Conservation (phyloP, 2,797 vertebrate species). For the Margarornis squamiger region DNA sequence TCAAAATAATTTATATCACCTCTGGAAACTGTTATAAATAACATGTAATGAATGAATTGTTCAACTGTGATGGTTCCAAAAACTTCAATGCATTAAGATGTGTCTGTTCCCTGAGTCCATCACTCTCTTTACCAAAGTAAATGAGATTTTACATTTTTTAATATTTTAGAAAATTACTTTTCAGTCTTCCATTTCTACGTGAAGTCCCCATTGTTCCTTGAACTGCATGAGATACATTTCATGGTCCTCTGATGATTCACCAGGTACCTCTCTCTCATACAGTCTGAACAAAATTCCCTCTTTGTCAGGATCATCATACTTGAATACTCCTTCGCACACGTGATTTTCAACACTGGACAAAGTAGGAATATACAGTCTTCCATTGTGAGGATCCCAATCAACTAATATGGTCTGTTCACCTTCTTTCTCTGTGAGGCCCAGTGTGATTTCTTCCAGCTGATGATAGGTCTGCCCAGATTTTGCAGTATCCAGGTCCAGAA, state of each 20-base stretch:
- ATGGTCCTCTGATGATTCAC: conserved; percentile 30
- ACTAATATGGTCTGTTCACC: conserved; percentile 25
- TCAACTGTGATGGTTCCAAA: neutral
- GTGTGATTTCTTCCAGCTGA: neutral
- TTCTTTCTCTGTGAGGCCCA: neutral
- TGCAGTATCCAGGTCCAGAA: neutral
- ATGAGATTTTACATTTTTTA: neutral
- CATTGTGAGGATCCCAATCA: conserved; percentile 69
- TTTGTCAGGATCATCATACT: neutral
- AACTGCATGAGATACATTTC: conserved; percentile 64
- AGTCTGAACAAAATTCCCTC: conserved; percentile 66
- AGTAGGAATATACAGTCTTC: conserved; percentile 64
- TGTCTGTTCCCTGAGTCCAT: neutral
- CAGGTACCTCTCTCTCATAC: neutral
- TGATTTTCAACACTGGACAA: conserved; percentile 18
- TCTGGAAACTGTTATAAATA: neutral
- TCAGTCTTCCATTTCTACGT: conserved; percentile 71
- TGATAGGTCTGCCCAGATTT: neutral
- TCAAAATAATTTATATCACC: neutral
- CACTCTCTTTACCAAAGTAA: neutral
- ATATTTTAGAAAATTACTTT: neutral
- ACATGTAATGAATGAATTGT: neutral
- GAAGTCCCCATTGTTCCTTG: conserved; percentile 74
- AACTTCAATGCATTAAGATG: neutral
- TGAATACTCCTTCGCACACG: neutral